These are phyloP conservation scores for Drosophila saltans DNA, from an alignment of 1,140 invertebrate genomes.

Conservation along the genomic window DNA sequence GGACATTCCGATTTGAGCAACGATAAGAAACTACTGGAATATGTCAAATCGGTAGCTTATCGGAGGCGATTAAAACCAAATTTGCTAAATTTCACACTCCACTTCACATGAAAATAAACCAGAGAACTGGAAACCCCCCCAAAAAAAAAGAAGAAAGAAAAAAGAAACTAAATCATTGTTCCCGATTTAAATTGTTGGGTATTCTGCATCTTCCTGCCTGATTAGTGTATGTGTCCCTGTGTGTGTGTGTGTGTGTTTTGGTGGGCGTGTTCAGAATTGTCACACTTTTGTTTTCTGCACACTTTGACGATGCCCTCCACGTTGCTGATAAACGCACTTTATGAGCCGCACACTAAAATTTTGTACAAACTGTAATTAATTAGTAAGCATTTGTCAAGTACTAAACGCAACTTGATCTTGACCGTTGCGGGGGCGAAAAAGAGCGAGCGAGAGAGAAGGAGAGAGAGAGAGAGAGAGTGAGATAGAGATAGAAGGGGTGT, in stretches of 20 bases:
- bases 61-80: conserved; percentile 64
- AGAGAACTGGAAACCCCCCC: neutral
- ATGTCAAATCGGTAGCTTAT: conserved; percentile 47
- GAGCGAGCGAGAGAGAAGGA: neutral
- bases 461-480: neutral
- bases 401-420: conserved; percentile 55
- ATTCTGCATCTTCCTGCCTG: neutral
- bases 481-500: neutral
- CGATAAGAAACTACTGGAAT: conserved; percentile 27
- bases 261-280: conserved; percentile 43
- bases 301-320: conserved; percentile 32
- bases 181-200: neutral
- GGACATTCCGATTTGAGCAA: conserved; percentile 28
- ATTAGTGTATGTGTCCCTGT: neutral
- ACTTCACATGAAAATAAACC: conserved; percentile 72
- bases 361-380: conserved; percentile 83
- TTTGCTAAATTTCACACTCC: conserved; percentile 82
- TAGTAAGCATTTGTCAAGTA: conserved; percentile 83
- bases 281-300: conserved; percentile 79
- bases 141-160: neutral
- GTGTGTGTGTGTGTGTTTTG: conserved; percentile 23
- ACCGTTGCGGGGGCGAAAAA: neutral
- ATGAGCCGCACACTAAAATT: conserved; percentile 81
- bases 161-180: neutral
- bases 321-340: conserved; percentile 74